A percentile compares a stretch with the other conserved stretches of the same genome.
phyloP scores from a whole-genome alignment of 1,140 invertebrate species.

The Drosophila aff. region DNA sequence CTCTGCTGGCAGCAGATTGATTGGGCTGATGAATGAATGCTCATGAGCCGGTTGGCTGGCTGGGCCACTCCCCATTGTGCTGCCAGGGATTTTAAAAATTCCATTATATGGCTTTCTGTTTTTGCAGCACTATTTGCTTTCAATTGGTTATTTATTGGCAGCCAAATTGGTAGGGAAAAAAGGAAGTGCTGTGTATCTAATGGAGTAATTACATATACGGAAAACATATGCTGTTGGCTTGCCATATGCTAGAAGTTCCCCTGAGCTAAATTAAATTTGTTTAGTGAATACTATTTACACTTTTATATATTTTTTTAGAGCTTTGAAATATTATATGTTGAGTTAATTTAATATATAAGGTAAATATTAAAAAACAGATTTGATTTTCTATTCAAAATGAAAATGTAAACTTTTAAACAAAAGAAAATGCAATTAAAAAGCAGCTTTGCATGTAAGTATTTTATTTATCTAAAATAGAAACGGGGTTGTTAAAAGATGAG shows the following conservation, averaged over 20 bases:
- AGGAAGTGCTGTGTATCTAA: slow-evolving; percentile 5
- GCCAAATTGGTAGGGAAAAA: slow-evolving; percentile 15
- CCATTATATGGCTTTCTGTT: slow-evolving; percentile 56
- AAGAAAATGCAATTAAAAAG: background rate
- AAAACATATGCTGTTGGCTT: background rate
- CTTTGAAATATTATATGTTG: rapidly evolving
- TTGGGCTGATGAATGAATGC: slow-evolving; percentile 54
- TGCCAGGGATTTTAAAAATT: slow-evolving; percentile 57
- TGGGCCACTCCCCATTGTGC: slow-evolving; percentile 2
- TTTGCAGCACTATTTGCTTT: slow-evolving; percentile 59
- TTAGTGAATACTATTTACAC: background rate
- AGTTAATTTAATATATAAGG: background rate
- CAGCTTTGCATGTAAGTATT: background rate
- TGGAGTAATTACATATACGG: background rate
- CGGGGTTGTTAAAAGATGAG: background rate
- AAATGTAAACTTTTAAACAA: too few relatives aligned
- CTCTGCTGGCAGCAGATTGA: slow-evolving; percentile 60
- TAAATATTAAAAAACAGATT: too few relatives aligned
- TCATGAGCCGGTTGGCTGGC: slow-evolving; percentile 23
- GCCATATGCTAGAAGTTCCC: too few relatives aligned
- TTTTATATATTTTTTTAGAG: background rate
- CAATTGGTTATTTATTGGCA: slow-evolving; percentile 75
- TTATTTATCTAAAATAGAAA: background rate
- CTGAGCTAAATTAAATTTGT: too few relatives aligned
- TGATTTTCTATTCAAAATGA: background rate